These are phyloP conservation scores for Halictus quadricinctus DNA, from an alignment of 2,888 invertebrate genomes.

Conservation along the genomic window DNA sequence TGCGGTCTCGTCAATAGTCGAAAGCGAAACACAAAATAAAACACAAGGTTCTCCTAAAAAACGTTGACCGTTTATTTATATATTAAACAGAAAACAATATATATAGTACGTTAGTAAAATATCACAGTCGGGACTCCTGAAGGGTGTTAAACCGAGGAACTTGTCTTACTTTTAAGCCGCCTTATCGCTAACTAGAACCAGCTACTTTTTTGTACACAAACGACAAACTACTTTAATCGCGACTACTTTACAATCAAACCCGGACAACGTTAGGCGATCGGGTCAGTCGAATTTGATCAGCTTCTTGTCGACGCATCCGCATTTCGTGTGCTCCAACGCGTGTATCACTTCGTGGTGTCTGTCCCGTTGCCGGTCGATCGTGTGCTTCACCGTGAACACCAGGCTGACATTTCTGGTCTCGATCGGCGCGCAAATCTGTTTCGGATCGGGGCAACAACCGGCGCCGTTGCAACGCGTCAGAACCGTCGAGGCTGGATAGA, in stretches of 20 bases:
- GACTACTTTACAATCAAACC: slow-evolving; percentile 21
- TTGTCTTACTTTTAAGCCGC: slow-evolving; percentile 16
- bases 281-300: slow-evolving; percentile 44
- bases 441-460: slow-evolving; percentile 76
- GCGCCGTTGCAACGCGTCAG: slow-evolving; percentile 77
- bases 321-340: slow-evolving; percentile 75
- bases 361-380: slow-evolving; percentile 76
- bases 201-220: slow-evolving; percentile 36
- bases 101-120: slow-evolving; percentile 48
- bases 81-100: slow-evolving; percentile 26
- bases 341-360: slow-evolving; percentile 78
- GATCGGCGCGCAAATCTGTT: slow-evolving; percentile 73
- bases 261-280: not conserved
- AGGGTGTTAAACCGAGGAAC: slow-evolving; percentile 46
- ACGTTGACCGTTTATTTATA: slow-evolving; percentile 38
- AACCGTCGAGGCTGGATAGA: slow-evolving; percentile 78
- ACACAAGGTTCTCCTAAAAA: not conserved
- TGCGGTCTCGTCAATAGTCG: not conserved
- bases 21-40: not conserved
- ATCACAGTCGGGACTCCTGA: slow-evolving; percentile 62
- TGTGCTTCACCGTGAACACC: slow-evolving; percentile 78
- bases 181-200: slow-evolving; percentile 12
- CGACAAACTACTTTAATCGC: slow-evolving; percentile 1
- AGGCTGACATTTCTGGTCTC: slow-evolving; percentile 76
- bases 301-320: slow-evolving; percentile 70